Base-by-base conservation (phyloP, 2,797 vertebrate genomes). In the Myotis planiceps region DNA sequence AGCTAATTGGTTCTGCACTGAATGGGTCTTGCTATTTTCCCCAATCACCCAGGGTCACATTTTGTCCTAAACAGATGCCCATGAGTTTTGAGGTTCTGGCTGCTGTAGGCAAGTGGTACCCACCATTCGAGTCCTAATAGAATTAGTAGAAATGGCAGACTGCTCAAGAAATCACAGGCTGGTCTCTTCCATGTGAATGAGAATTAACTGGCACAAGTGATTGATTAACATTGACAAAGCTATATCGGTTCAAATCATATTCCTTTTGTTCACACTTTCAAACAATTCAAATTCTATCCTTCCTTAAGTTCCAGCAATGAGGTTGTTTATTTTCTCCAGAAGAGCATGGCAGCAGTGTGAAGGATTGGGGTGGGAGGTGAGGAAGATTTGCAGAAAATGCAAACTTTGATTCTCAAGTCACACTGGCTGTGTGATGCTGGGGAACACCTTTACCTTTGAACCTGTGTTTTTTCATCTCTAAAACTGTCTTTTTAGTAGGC, bases 191-290 rank as follows among this genome's bases (percentile, higher is more conserved):
- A 92, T 92, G 71, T 96, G 89, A 98, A 92, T 93, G 87, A 95
- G n/a, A 88, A 97, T 81, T 86, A 92, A 96, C 78, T 97, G 72
- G 72, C n/a, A 90, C 63, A 88, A 90, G 89, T 82, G 92, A 97
- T 90, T 93, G 83, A 96, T 95, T 92, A 81, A 85, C 69, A 82
- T 79, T 91, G 88, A 98, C 94, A 96, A 97, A 95, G 13, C 85
- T 91, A 87, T 95, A 96, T 87, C 82, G 47, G 74, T 86, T 95
- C 74, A 96, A 85, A 83, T 94, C 53, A 93, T 88, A 90, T 92
- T 93, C 29, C 21, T 87, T 92, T 53, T 92, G 92, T 85, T 95
- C 68, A 93, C 53, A 78, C 45, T 97, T 94, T 69, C 81, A 94
- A 95, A 86, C 49, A 83, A 81, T 93, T 85, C 37, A 49, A 89